Evolutionary conservation across 2,888 invertebrate species (phyloP).

Genomic region (Drosophila affinis): DNA sequence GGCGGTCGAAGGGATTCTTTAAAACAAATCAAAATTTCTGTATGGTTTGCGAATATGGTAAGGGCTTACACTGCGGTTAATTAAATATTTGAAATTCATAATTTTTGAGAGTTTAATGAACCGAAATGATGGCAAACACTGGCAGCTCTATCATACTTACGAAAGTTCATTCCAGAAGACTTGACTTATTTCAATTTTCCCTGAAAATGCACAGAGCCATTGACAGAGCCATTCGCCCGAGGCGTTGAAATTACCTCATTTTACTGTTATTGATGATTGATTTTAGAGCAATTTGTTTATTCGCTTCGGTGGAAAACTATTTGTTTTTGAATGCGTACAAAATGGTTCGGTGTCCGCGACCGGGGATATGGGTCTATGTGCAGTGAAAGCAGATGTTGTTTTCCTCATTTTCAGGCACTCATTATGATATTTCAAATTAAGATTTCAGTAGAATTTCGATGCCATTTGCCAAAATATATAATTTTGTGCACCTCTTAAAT

Average conservation of each 20-base stretch:
- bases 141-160: background rate
- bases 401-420: too few species aligned
- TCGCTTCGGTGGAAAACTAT: background rate
- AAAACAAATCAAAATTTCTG: background rate
- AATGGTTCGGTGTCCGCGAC: background rate
- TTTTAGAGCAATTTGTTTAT: background rate
- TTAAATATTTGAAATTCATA: background rate
- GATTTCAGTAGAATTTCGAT: too few species aligned
- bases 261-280: constrained; percentile 5
- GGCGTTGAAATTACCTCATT: constrained; percentile 1
- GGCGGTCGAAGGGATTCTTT: background rate
- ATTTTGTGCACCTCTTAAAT: too few species aligned
- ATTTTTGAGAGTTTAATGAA: background rate
- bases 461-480: too few species aligned
- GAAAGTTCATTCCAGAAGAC: background rate
- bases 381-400: too few species aligned
- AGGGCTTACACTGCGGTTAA: too few species aligned
- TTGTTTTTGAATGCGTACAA: background rate
- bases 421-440: too few species aligned
- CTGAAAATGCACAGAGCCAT: background rate
- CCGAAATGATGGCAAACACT: background rate
- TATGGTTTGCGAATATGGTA: too few species aligned
- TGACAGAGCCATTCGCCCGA: too few species aligned
- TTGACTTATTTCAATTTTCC: background rate
- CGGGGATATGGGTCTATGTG: background rate